Conservation (phyloP, 2,888 invertebrate species). For the Ommatoiulus sabulosus region DNA sequence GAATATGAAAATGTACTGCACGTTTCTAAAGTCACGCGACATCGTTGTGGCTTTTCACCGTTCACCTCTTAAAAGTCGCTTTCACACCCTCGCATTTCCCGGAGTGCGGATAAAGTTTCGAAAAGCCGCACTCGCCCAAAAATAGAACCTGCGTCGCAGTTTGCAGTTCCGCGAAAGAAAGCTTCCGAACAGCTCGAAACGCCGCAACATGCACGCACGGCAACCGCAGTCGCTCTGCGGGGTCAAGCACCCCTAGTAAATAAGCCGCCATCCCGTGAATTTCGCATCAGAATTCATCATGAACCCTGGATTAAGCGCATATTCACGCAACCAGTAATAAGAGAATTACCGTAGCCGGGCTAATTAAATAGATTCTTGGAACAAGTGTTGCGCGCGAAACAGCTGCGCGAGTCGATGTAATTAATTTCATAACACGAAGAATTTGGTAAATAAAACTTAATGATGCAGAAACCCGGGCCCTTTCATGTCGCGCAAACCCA, state of each 20-base stretch:
- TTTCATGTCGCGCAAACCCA: not conserved
- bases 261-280: not conserved
- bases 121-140: too few relatives aligned
- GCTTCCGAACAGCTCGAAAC: too few relatives aligned
- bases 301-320: not conserved
- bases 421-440: not conserved
- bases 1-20: too few relatives aligned
- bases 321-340: not conserved
- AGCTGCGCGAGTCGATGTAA: not conserved
- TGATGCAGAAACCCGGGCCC: not conserved
- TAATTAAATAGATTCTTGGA: not conserved
- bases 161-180: too few relatives aligned
- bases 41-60: too few relatives aligned
- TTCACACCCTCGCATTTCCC: too few relatives aligned
- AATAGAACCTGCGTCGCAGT: too few relatives aligned
- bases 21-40: too few relatives aligned
- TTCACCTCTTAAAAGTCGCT: too few relatives aligned
- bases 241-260: not conserved
- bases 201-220: too few relatives aligned
- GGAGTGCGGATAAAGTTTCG: too few relatives aligned
- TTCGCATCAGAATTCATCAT: not conserved
- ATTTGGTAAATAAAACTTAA: not conserved
- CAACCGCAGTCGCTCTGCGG: not conserved
- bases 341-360: not conserved
- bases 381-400: not conserved